Conservation (phyloP, 2,797 vertebrate genomes). For the Catharus ustulatus region DNA sequence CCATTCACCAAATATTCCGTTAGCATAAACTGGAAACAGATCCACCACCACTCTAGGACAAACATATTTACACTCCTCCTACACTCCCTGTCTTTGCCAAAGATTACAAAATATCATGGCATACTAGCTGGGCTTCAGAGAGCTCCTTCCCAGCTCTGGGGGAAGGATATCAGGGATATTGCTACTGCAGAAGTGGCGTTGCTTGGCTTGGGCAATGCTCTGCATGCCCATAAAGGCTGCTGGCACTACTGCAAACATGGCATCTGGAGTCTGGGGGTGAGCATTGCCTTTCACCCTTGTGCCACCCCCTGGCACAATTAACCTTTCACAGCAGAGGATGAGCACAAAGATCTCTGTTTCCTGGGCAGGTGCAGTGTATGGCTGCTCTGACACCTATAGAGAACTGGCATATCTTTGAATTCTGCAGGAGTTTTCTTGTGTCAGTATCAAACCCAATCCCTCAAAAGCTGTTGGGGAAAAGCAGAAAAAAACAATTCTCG, state of each 20-base stretch:
- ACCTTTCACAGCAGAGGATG: background rate
- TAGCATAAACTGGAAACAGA: background rate
- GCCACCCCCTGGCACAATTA: background rate
- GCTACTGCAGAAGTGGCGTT: background rate
- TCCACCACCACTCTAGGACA: background rate
- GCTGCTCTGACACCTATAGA: background rate
- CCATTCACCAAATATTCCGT: background rate
- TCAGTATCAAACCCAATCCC: background rate
- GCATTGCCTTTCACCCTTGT: accelerated
- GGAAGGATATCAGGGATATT: background rate
- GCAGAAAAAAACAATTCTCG: background rate
- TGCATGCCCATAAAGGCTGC: background rate
- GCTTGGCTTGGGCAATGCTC: background rate
- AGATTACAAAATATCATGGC: background rate
- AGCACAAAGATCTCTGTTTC: background rate
- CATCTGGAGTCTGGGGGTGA: background rate
- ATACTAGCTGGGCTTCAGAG: background rate
- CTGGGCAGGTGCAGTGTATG: accelerated
- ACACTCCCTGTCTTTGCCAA: background rate
- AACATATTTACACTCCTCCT: background rate
- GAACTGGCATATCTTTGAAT: background rate
- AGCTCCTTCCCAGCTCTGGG: background rate
- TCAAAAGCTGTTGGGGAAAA: background rate
- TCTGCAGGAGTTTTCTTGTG: background rate
- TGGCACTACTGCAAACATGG: background rate